phyloP scores from a whole-genome alignment of 2,113 vertebrate species.

The Malurus melanocephalus region DNA sequence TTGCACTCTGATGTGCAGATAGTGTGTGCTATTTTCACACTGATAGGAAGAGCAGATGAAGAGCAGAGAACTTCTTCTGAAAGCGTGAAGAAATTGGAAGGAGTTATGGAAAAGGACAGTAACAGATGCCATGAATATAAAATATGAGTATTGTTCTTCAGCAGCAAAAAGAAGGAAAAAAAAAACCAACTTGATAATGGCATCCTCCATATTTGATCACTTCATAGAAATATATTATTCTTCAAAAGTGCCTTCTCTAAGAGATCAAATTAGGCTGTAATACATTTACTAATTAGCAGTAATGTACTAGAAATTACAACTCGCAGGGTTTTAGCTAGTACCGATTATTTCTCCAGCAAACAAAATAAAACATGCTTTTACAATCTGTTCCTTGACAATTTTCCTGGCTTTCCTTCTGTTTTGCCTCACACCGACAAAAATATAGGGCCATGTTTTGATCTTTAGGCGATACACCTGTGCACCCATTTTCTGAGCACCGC shows the following conservation, averaged over 20 bases:
- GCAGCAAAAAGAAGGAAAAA: neutral
- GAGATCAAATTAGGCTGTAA: neutral
- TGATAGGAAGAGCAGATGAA: neutral
- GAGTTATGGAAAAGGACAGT: neutral
- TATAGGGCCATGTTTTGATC: neutral
- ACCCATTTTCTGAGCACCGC: neutral
- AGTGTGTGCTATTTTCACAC: neutral
- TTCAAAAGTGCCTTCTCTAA: neutral
- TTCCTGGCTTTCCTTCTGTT: conserved; percentile 23
- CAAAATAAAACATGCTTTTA: conserved; percentile 29
- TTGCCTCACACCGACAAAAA: neutral
- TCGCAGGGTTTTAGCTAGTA: neutral
- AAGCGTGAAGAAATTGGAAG: neutral
- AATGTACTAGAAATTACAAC: conserved; percentile 15
- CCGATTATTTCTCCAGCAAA: neutral
- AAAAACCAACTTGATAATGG: accelerated
- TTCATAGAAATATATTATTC: neutral
- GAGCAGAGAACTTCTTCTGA: neutral
- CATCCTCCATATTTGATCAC: neutral
- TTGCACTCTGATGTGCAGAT: accelerated
- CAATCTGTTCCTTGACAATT: conserved; percentile 23
- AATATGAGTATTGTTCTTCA: neutral
- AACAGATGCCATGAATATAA: neutral
- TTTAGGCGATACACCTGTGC: conserved; percentile 31
- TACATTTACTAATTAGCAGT: conserved; percentile 27